A percentile compares a stretch with the other conserved stretches of the same genome.
phyloP scores from a whole-genome alignment of 2,888 invertebrate species.

The Callimorpha dominula region DNA sequence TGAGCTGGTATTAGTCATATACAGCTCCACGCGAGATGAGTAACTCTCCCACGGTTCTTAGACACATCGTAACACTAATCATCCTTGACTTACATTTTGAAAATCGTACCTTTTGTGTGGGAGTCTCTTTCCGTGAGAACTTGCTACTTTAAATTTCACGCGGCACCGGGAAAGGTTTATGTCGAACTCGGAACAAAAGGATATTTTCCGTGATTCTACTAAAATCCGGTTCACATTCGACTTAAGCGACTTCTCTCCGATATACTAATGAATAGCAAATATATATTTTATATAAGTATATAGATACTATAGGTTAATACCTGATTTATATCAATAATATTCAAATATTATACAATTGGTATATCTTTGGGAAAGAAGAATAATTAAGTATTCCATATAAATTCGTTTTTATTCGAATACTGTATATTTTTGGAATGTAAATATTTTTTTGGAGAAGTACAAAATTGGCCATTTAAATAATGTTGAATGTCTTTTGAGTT shows the following conservation, averaged over 20 bases:
- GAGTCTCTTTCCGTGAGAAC: constrained; percentile 82
- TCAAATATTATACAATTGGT: constrained; percentile 40
- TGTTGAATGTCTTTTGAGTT: constrained; percentile 14
- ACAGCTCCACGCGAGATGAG: constrained; percentile 61
- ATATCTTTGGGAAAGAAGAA: constrained; percentile 29
- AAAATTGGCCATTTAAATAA: constrained; percentile 26
- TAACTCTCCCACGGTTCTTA: constrained; percentile 79
- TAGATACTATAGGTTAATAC: constrained; percentile 14
- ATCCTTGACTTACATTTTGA: constrained; percentile 84
- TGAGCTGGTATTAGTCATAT: constrained; percentile 60
- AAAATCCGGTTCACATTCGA: constrained; percentile 29
- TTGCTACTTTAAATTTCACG: constrained; percentile 71
- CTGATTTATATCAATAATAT: constrained; percentile 46
- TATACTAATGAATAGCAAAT: constrained; percentile 39
- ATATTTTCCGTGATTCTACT: constrained; percentile 33
- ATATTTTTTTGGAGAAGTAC: constrained; percentile 29
- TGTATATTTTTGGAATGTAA: constrained; percentile 36
- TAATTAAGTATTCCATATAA: constrained; percentile 41
- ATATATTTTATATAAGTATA: constrained; percentile 11
- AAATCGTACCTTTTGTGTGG: constrained; percentile 83
- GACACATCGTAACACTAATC: constrained; percentile 72
- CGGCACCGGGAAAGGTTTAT: constrained; percentile 62
- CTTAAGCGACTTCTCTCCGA: constrained; percentile 21
- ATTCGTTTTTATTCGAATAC: constrained; percentile 34
- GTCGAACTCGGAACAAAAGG: constrained; percentile 55